Base-by-base conservation (phyloP, 2,113 vertebrate genomes). In the Pluvianellus socialis region DNA sequence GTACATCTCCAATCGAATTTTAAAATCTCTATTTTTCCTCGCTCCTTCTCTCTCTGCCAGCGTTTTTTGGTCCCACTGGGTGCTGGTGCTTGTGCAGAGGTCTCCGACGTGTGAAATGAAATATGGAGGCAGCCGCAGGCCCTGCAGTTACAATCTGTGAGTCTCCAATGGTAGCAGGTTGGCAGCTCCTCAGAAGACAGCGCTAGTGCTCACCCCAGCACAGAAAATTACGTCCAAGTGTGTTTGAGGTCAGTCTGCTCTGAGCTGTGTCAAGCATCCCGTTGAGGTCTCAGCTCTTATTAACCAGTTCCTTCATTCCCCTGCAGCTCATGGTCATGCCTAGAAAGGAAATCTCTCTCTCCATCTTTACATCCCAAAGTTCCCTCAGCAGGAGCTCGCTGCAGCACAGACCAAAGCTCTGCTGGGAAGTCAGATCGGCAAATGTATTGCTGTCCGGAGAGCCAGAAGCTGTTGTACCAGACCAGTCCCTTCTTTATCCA, bases 241-340 rank as follows among this genome's bases (percentile, higher is more conserved):
- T 72, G 77, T 85, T 72, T 90, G 92, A 92, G 92, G 63, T 93
- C 81, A 86, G 94, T 8, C 74, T 76, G 88, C 85, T 76, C 87
- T 50, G 23, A 94, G 65, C 86, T 68, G n/a, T 84, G 68, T 80
- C 72, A 52, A 85, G 73, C 7, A 0, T 79, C 83, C 67, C 14
- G 1, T 13, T 45, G 71, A 90, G 52, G 58, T n/a, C 79, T 90
- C 66, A 70, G 53, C 44, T 66, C 49, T 26, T 73, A 66, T 76
- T 85, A 73, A 91, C 40, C 38, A 50, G 61, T 49, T 79, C 62
- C 44, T 86, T 82, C 61, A 1, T 32, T 75, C 28, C 17, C 30
- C 47, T 75, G 52, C 56, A 92, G 65, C n/a, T 77, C 68, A 59
- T n/a, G 72, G 35, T 20, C 50, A 38, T 3, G 4, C 50, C 76